Base-by-base conservation (phyloP, 2,888 invertebrate species). In the Macrosiphum euphorbiae region DNA sequence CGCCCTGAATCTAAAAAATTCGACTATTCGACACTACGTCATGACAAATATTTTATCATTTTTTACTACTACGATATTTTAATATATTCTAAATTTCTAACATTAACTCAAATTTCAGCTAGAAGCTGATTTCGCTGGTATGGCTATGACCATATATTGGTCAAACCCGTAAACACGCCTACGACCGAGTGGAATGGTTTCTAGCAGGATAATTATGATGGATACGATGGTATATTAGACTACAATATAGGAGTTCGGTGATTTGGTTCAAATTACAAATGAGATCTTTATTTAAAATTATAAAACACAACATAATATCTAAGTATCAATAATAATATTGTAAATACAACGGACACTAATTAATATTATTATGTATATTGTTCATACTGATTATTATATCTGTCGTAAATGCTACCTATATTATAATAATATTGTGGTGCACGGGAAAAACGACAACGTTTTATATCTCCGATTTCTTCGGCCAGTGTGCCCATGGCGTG, bases 201-300 rank as follows among this genome's bases (percentile, higher is more conserved):
- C 4, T 67, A 61, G 3, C 67, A 67, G 16, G 7, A 67, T n/a
- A 16, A n/a, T 5, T 28, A 61, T 61, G 8, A 20, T 61, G 8
- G 7, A 35, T 35, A 20, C 20, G 35, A 24, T 58, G 26, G 78
- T 78, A 20, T 35, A 20, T 35, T 8, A 78, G 35, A 24, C n/a
- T 35, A 78, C 8, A 78, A 35, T 26, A 78, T 26, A 78, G 8
- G 8, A 89, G 20, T 35, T 67, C 90, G 35, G 67, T 50, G 41
- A 67, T 91, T 92, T 88, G 88, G 85, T 90, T 90, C 85, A 93
- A 94, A 90, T 52, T 90, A 90, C 90, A 86, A 90, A 94, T 94
- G 94, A 94, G 94, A 94, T 94, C 94, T 94, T 94, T 94, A 90
- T 94, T 94, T 94, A 94, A 90, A 94, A 94, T 90, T 90, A 94